phyloP scores from a whole-genome alignment of 2,888 invertebrate species.

The Limnephilus lunatus region DNA sequence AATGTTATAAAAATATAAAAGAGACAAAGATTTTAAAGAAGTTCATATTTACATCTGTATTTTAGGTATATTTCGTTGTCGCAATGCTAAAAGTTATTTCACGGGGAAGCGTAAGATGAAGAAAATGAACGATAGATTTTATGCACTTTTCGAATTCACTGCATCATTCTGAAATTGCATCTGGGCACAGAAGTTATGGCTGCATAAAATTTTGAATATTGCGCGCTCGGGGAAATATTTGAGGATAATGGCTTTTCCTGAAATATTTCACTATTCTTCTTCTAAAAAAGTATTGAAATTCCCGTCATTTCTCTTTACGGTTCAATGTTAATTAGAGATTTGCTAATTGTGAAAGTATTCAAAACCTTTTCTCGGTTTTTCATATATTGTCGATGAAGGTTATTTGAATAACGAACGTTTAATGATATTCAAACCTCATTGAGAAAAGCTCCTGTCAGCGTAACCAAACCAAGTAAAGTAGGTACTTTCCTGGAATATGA shows the following conservation, averaged over 20 bases:
- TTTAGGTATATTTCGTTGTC: neutral
- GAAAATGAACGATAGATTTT: neutral
- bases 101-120: neutral
- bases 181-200: constrained; percentile 14
- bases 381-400: neutral
- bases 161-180: constrained; percentile 25
- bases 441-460: neutral
- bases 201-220: constrained; percentile 26
- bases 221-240: neutral
- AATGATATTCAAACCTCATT: neutral
- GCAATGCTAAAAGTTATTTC: neutral
- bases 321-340: neutral
- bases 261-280: constrained; percentile 7
- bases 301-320: neutral
- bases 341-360: neutral
- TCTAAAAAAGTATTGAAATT: neutral
- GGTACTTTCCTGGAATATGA: neutral
- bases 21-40: neutral
- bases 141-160: neutral
- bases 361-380: neutral
- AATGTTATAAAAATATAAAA: neutral
- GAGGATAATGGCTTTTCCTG: neutral
- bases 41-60: neutral
- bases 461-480: neutral
- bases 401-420: neutral